phyloP scores from a whole-genome alignment of 2,797 vertebrate species.

The Neomorphus geoffroyi region DNA sequence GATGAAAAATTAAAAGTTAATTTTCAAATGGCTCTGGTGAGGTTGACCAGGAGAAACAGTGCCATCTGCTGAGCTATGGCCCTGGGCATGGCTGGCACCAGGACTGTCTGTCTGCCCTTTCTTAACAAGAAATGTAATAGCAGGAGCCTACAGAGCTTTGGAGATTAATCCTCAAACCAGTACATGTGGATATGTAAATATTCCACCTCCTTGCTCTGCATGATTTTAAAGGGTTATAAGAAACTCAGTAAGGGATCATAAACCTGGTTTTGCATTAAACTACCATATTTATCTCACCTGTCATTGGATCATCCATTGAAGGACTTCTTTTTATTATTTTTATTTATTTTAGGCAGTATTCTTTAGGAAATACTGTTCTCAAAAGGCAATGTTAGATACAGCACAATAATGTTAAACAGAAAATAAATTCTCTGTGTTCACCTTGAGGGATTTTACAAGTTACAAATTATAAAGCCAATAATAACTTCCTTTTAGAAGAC shows the following conservation, averaged over 20 bases:
- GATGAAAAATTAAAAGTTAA: background rate
- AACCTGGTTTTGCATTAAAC: background rate
- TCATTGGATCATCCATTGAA: background rate
- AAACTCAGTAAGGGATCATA: background rate
- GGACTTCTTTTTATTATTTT: background rate
- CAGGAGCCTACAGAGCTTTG: accelerated
- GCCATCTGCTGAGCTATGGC: background rate
- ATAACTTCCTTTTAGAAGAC: background rate
- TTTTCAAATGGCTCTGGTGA: background rate
- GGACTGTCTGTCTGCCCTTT: background rate
- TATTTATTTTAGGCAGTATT: background rate
- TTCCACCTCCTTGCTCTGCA: accelerated
- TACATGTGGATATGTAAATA: accelerated
- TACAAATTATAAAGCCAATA: background rate
- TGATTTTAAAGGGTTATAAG: background rate
- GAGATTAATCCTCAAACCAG: background rate
- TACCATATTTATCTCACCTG: accelerated
- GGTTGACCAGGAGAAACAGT: background rate
- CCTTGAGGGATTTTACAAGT: background rate
- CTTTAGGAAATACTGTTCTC: background rate
- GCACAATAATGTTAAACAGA: background rate
- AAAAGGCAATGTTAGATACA: background rate
- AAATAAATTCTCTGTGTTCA: background rate
- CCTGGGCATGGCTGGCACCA: background rate
- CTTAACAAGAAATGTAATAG: background rate